Evolutionary conservation across 2,888 invertebrate genomes (phyloP).

Genomic region (Polymixis flavicincta): DNA sequence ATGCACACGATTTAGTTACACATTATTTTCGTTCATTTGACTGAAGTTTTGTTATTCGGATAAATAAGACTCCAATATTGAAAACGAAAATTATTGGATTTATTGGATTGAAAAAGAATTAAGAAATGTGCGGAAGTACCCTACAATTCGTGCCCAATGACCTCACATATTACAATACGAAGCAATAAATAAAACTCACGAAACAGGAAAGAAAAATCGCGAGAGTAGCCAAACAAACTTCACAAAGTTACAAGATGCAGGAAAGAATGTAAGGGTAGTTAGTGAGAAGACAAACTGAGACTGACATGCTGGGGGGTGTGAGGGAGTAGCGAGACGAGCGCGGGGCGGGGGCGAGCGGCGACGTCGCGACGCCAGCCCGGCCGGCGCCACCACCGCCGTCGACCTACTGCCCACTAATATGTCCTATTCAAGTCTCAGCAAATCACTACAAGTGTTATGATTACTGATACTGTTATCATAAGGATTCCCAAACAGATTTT

Average conservation of each 20-base stretch:
- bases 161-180: background rate
- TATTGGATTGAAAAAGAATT: background rate
- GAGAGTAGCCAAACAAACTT: conserved; percentile 43
- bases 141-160: background rate
- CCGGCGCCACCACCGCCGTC: conserved; percentile 80
- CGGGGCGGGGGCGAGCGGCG: conserved; percentile 73
- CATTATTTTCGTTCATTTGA: conserved; percentile 56
- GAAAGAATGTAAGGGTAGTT: conserved; percentile 55
- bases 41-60: conserved; percentile 17
- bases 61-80: conserved; percentile 18
- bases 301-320: conserved; percentile 61
- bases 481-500: conserved; percentile 55
- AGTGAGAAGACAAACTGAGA: conserved; percentile 68
- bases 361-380: conserved; percentile 89
- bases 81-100: no score
- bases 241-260: conserved; percentile 44
- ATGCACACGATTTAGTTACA: conserved; percentile 59
- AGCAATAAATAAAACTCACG: conserved; percentile 13
- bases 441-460: conserved; percentile 61
- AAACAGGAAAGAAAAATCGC: conserved; percentile 16
- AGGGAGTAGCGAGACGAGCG: conserved; percentile 61
- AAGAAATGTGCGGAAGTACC: background rate
- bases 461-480: conserved; percentile 61
- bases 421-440: conserved; percentile 66
- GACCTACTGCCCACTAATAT: conserved; percentile 74